Evolutionary conservation across 2,888 invertebrate species (phyloP).

Genomic region (Hemaris fuciformis): DNA sequence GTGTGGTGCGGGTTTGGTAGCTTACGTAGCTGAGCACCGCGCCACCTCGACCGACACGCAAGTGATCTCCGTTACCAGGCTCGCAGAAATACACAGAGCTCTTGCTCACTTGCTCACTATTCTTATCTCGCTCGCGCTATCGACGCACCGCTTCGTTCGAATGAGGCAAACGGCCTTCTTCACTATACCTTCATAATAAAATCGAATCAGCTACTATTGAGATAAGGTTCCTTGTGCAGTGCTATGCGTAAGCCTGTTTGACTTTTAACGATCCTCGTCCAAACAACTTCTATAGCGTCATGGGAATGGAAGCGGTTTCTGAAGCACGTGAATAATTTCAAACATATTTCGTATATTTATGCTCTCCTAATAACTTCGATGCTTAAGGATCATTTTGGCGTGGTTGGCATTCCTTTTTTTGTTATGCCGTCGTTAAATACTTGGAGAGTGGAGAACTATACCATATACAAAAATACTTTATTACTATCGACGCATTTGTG

Average conservation of each 20-base stretch:
- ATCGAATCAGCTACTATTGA: not conserved
- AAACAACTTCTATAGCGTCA: conserved; percentile 48
- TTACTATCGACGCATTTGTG: conserved; percentile 30
- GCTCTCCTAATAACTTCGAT: conserved; percentile 67
- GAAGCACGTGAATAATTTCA: conserved; percentile 66
- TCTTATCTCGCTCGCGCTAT: conserved; percentile 57
- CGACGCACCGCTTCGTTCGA: conserved; percentile 47
- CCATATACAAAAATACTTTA: no score
- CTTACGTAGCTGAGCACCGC: conserved; percentile 55
- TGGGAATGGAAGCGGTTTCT: conserved; percentile 61
- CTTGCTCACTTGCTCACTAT: conserved; percentile 37
- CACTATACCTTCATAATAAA: conserved; percentile 18
- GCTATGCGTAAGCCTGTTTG: conserved; percentile 26
- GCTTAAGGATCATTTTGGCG: conserved; percentile 79
- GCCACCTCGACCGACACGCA: conserved; percentile 79
- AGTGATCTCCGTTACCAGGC: conserved; percentile 75
- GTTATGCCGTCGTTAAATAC: conserved; percentile 24
- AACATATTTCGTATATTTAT: conserved; percentile 62
- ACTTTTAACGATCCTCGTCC: conserved; percentile 46
- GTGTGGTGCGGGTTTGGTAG: conserved; percentile 31
- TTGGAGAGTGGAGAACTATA: not conserved
- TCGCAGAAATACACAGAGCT: conserved; percentile 42
- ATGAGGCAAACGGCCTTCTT: conserved; percentile 46
- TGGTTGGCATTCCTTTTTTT: conserved; percentile 72
- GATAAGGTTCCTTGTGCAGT: conserved; percentile 29